These are phyloP conservation scores for Agrilus planipennis DNA, from an alignment of 1,140 invertebrate genomes.

Conservation along the genomic window DNA sequence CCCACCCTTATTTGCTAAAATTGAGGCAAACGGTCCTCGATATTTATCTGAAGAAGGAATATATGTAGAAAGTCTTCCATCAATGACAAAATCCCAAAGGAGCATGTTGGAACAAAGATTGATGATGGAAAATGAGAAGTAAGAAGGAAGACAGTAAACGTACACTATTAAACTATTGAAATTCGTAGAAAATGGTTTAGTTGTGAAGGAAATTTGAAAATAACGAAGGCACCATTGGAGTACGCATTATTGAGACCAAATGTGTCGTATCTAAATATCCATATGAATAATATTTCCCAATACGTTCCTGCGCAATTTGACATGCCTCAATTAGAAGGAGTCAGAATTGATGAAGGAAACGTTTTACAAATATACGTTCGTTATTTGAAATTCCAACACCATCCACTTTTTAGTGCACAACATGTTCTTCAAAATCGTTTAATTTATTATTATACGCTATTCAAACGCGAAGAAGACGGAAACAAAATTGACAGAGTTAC, in stretches of 20 bases:
- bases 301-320: too few species aligned
- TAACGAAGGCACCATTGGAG: slow-evolving; percentile 7
- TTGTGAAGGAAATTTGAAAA: slow-evolving; percentile 11
- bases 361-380: slow-evolving; percentile 4
- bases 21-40: neutral
- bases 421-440: slow-evolving; percentile 30
- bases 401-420: slow-evolving; percentile 32
- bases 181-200: slow-evolving; percentile 18
- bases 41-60: slow-evolving; percentile 14
- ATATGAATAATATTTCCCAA: too few species aligned
- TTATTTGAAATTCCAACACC: slow-evolving; percentile 26
- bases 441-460: slow-evolving; percentile 27
- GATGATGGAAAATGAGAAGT: slow-evolving; percentile 9
- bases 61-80: slow-evolving; percentile 8
- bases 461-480: slow-evolving; percentile 18
- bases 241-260: slow-evolving; percentile 5
- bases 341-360: slow-evolving; percentile 1
- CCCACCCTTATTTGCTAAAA: slow-evolving; percentile 1
- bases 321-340: too few species aligned
- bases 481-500: slow-evolving; percentile 22
- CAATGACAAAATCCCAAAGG: slow-evolving; percentile 10
- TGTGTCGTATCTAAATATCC: neutral
- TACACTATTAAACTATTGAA: slow-evolving; percentile 7
- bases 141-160: slow-evolving; percentile 3
- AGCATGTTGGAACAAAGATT: slow-evolving; percentile 11